Evolutionary conservation across 2,113 vertebrate species (phyloP).

Genomic region (Mandrillus leucophaeus): DNA sequence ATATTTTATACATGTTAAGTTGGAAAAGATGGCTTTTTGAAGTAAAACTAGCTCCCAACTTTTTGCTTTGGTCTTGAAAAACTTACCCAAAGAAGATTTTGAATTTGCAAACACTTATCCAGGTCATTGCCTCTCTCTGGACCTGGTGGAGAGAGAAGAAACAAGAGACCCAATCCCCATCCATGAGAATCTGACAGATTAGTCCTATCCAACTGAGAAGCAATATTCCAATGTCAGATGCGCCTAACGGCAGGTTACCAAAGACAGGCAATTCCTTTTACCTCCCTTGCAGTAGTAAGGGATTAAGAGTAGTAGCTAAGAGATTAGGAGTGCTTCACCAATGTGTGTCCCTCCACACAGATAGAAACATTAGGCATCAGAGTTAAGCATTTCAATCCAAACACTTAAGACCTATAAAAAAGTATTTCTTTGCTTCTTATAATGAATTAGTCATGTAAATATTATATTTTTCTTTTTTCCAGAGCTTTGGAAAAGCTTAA

Average conservation of each 20-base stretch:
- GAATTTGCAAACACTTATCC: neutral
- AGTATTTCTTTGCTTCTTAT: neutral
- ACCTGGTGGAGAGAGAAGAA: neutral
- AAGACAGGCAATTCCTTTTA: neutral
- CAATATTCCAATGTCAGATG: neutral
- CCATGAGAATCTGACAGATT: neutral
- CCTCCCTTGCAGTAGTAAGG: neutral
- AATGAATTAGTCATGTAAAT: neutral
- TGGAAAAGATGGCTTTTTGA: neutral
- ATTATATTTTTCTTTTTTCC: conserved; percentile 11
- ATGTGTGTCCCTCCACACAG: neutral
- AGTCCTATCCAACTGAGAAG: neutral
- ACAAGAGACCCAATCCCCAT: neutral
- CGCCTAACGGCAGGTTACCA: rapidly evolving
- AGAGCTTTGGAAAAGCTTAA: neutral
- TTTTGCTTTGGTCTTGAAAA: neutral
- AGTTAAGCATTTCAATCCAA: neutral
- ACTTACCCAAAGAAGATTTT: neutral
- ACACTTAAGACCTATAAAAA: neutral
- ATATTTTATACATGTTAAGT: neutral
- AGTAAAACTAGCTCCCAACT: neutral
- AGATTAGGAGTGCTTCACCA: neutral
- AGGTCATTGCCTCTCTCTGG: neutral
- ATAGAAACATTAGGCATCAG: neutral
- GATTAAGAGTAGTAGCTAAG: too few species aligned